Evolutionary conservation across 2,888 invertebrate genomes (phyloP).

Genomic region (Bembecia ichneumoniformis): DNA sequence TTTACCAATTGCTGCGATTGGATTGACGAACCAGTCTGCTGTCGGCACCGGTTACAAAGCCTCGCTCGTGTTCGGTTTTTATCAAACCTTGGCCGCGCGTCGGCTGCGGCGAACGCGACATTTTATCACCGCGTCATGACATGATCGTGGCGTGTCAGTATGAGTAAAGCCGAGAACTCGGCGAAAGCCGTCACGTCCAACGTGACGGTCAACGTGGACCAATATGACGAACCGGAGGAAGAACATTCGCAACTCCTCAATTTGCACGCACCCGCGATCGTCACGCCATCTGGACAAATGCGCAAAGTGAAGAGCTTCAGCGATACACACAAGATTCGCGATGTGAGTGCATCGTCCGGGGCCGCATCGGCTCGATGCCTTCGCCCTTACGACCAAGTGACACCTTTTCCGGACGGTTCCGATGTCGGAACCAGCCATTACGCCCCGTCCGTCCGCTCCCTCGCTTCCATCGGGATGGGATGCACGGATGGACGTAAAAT

Average conservation of each 20-base stretch:
- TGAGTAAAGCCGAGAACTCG: conserved; percentile 57
- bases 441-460: conserved; percentile 82
- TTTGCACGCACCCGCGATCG: conserved; percentile 37
- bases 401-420: conserved; percentile 68
- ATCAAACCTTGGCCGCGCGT: conserved; percentile 41
- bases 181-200: conserved; percentile 57
- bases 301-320: conserved; percentile 68
- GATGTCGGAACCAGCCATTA: conserved; percentile 76
- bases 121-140: conserved; percentile 55
- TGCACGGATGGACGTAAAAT: conserved; percentile 90
- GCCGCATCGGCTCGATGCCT: conserved; percentile 62
- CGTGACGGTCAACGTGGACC: conserved; percentile 60
- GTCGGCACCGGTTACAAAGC: conserved; percentile 74
- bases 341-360: conserved; percentile 55
- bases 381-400: conserved; percentile 64
- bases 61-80: conserved; percentile 80
- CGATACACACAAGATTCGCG: conserved; percentile 62
- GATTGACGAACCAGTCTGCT: conserved; percentile 62
- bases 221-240: conserved; percentile 46
- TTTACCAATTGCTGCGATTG: conserved; percentile 68
- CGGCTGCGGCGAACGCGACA: conserved; percentile 60
- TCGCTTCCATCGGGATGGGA: conserved; percentile 89
- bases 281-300: conserved; percentile 64
- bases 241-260: conserved; percentile 56
- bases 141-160: conserved; percentile 59